Base-by-base conservation (phyloP, 2,888 invertebrate species). In the Idaea aversata region DNA sequence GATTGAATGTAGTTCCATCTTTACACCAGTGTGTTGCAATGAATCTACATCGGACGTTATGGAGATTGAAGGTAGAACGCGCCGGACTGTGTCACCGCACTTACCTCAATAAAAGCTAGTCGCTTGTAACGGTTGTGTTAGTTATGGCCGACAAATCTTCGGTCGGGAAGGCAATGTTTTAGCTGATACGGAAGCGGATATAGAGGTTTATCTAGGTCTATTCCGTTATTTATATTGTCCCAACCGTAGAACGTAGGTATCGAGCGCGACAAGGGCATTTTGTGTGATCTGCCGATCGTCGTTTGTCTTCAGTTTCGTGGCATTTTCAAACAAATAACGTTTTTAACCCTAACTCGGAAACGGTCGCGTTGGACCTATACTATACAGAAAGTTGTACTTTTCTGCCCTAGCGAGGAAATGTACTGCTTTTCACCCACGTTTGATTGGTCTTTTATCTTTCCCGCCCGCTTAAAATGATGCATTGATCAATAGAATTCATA, bases 91-190 rank as follows among this genome's bases (percentile, higher is more conserved):
- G 47, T 25, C 25, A 47, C 7, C 13, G 47, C 47, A 47, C 47
- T 47, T 47, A 47, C 47, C 47, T 47, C 13, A 47, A 47, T 47
- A 47, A 47, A 47, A 47, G 47, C 47, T 47, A 47, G 47, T 47
- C 13, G 47, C 47, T 47, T 47, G 47, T 47, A 47, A 47, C 47
- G 47, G 47, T 47, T 10, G 47, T 47, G 47, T 47, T 47, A 47
- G 47, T 47, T 47, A 47, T 47, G 47, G 47, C 47, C 47, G 47
- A 47, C 47, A 47, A 47, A 47, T 47, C 47, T 47, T 47, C 47
- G 10, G 47, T 47, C 47, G 47, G 47, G 47, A 47, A 47, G 13
- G 47, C 13, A 47, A 13, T 47, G 47, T 6, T 25, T 25, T 25
- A 25, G 25, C 25, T 25, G 25, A 25, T 25, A 25, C 25, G 25